Conservation (phyloP, 2,888 invertebrate genomes). For the Monoplex corrugatus region DNA sequence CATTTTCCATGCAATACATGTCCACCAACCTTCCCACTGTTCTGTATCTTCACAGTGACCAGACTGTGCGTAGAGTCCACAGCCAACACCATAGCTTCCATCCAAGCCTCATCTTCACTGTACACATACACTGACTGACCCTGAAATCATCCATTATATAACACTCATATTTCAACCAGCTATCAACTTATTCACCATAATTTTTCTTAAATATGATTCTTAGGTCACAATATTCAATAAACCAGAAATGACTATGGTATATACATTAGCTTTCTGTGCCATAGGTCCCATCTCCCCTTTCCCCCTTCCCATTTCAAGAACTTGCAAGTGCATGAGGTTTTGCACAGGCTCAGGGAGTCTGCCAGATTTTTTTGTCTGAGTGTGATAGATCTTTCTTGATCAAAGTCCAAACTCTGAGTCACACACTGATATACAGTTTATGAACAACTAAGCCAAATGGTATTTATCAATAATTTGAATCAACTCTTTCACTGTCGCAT, state of each 20-base stretch:
- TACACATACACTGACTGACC: slow-evolving; percentile 63
- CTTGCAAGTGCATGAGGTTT: background rate
- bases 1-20: background rate
- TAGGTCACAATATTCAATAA: too few relatives aligned
- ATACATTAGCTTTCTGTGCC: background rate
- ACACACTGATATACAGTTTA: too few relatives aligned
- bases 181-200: too few relatives aligned
- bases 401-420: too few relatives aligned
- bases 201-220: background rate
- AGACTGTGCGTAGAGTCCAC: slow-evolving; percentile 45
- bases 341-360: too few relatives aligned
- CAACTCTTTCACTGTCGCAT: too few relatives aligned
- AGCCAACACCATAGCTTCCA: slow-evolving; percentile 53
- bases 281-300: background rate
- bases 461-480: too few relatives aligned
- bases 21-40: slow-evolving; percentile 15
- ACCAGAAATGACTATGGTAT: background rate
- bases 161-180: too few relatives aligned
- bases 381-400: too few relatives aligned
- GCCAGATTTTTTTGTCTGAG: too few relatives aligned
- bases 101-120: slow-evolving; percentile 61
- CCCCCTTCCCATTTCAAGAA: too few relatives aligned
- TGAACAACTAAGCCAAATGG: too few relatives aligned
- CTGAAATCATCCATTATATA: slow-evolving; percentile 43
- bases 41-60: slow-evolving; percentile 46